Evolutionary conservation across 2,113 vertebrate species (phyloP), one percentile per base, ranked within the genome.

Genomic region (Salvelinus alpinus): DNA sequence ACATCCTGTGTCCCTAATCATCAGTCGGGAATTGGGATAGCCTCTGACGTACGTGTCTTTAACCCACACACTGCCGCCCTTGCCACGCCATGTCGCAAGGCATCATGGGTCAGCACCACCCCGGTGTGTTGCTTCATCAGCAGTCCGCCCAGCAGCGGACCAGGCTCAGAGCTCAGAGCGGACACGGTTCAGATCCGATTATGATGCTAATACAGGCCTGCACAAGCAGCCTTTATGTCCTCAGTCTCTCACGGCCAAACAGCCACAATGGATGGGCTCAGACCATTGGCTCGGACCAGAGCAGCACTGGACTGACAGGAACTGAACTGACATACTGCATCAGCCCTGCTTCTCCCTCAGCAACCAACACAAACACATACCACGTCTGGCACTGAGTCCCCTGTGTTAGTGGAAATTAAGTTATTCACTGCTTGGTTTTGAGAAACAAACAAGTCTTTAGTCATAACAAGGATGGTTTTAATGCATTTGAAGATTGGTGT

Each of bases 121-220:
- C 80, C 75, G 86, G 80, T 68, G 14, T 69, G 74, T 77, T 75
- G 85, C 84, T 70, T 78, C 87, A 77, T 90, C 82, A 84, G 83
- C 86, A 82, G 83, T 78, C 72, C 74, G 65, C 71, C 59, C n/a
- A 62, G 20, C 59, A 62, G 6, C n/a, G n/a, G 9, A 6, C 59
- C n/a, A 8, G 82, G 82, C 84, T 44, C 20, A 22, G 24, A 76
- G 59, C 82, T 82, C 81, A 4, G 72, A 78, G 81, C 79, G 54
- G 80, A 88, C 85, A 88, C 75, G 82, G 82, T 89, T 81, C 82
- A 84, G 86, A 87, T 69, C 80, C 82, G 80, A 90, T 92, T 90
- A 84, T 90, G 78, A 91, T 90, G 89, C 89, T 88, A 88, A 91
- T 90, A 57, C 27, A 65, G 80, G 75, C 74, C 25, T 68, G 72